These are phyloP conservation scores for Acanthornis magna DNA, from an alignment of 2,797 vertebrate species.

Conservation along the genomic window DNA sequence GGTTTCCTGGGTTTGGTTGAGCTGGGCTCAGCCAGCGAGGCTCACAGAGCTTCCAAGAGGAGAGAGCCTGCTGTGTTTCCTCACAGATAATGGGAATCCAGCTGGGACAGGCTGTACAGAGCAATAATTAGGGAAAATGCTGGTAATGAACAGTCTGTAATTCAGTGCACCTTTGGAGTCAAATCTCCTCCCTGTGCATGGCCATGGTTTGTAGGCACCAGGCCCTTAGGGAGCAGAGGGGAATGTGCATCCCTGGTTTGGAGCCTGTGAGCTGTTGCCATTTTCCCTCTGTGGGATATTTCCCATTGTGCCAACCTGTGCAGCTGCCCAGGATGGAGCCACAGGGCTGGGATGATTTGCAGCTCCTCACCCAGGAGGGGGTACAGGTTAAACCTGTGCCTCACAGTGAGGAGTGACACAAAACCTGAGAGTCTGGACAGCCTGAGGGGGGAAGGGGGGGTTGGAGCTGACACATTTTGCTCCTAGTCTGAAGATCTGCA, in stretches of 20 bases:
- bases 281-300: neutral
- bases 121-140: neutral
- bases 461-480: neutral
- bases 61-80: neutral
- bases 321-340: neutral
- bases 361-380: neutral
- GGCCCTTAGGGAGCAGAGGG: neutral
- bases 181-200: neutral
- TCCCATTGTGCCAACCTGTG: neutral
- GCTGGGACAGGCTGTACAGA: neutral
- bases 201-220: neutral
- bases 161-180: neutral
- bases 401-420: neutral
- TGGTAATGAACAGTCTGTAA: constrained; percentile 7
- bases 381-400: neutral
- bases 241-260: neutral
- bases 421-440: neutral
- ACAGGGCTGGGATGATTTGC: neutral
- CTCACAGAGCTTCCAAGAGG: neutral
- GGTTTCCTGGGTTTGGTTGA: neutral
- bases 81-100: neutral
- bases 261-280: neutral
- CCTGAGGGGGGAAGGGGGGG: neutral
- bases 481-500: neutral
- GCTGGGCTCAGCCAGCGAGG: neutral